Base-by-base conservation (phyloP, 2,888 invertebrate genomes). In the Drosophila antonietae region DNA sequence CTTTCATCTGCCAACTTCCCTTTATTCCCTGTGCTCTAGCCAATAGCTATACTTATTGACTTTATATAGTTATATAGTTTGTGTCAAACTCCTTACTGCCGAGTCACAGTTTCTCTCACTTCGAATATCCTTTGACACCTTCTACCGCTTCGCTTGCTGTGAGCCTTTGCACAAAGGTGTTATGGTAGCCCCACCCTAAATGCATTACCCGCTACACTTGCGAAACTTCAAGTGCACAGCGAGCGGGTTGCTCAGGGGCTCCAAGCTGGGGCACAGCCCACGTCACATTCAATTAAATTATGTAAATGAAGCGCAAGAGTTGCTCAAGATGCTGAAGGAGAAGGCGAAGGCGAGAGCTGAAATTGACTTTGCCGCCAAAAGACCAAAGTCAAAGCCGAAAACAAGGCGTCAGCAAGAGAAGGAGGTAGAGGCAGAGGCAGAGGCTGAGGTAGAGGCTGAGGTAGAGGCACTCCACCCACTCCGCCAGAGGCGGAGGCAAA, bases 251-350 rank as follows among this genome's bases (percentile, higher is more conserved):
- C 41, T 39, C 18, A 14, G 28, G 23, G 58, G 58, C 58, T 37
- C 18, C 58, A 23, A 10, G 14, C 44, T 52, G 20, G 43, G 39
- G 64, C 15, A 58, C 75, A 61, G 61, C 77, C 80, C 73, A 82
- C 88, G 74, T 85, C 78, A 82, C 90, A 90, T 91, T 90, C 91
- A 90, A 90, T 90, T 90, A 90, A 90, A 89, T 90, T 91, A 90
- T 90, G 90, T 77, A 90, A 90, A 90, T 90, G 80, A 87, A 76
- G 80, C 78, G 80, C 83, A 81, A 81, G 88, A 81, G 84, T 83
- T 78, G 80, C 59, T 70, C 77, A 72, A 68, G 68, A 56, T 66
- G 57, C 70, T 51, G 78, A 63, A n/a, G 78, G 56, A n/a, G 41
- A 14, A 18, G 57, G 68, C 57, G n/a, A 33, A 33, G 31, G 3